These are phyloP conservation scores for Myiotriccus ornatus DNA, from an alignment of 2,797 vertebrate species.

Conservation along the genomic window DNA sequence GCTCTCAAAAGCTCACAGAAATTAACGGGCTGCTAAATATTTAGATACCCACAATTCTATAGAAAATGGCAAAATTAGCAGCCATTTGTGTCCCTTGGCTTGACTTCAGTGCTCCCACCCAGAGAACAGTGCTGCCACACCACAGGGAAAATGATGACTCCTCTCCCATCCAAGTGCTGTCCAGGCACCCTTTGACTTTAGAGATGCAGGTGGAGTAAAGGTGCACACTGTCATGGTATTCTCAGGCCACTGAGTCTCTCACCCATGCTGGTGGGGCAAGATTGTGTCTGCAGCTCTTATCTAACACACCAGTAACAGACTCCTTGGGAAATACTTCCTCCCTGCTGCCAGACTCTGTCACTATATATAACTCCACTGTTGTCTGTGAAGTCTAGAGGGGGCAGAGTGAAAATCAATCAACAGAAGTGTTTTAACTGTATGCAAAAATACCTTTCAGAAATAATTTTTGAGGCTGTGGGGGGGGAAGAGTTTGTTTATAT, in stretches of 20 bases:
- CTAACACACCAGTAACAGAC: not conserved
- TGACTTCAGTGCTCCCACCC: not conserved
- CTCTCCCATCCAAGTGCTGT: not conserved
- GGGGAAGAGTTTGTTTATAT: not conserved
- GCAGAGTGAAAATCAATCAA: constrained; percentile 9
- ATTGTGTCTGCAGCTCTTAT: not conserved
- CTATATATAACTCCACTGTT: not conserved
- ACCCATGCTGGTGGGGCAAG: not conserved
- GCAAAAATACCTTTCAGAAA: not conserved
- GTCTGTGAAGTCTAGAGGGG: constrained; percentile 9
- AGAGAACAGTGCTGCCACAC: not conserved
- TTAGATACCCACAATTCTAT: not conserved
- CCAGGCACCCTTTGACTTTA: not conserved
- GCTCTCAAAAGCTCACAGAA: not conserved
- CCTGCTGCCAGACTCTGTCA: not conserved
- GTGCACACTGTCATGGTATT: not conserved
- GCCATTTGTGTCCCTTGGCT: not conserved
- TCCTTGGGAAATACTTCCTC: not conserved
- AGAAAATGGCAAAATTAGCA: not conserved
- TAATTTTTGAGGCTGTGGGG: not conserved
- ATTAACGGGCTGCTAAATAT: not conserved
- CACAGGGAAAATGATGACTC: fast-evolving
- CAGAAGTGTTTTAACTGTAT: not conserved
- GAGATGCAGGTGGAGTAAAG: fast-evolving
- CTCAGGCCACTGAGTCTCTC: not conserved